Conservation (phyloP, 2,113 vertebrate species). For the Zingel zingel region DNA sequence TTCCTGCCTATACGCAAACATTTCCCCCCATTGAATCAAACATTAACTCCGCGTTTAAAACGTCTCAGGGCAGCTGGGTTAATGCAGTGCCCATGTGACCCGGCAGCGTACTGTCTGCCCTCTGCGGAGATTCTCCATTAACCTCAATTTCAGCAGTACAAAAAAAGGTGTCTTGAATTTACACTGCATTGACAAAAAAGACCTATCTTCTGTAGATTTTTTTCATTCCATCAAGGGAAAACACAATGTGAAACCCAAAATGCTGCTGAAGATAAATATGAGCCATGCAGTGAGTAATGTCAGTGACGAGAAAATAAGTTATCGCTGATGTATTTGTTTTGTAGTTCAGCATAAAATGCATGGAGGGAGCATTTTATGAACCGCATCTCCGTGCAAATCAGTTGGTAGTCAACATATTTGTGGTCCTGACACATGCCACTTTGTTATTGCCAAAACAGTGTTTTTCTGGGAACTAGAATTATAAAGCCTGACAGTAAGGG, state of each 20-base stretch:
- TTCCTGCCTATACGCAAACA: not conserved
- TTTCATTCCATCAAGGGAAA: conserved; percentile 22
- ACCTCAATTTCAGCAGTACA: conserved; percentile 2
- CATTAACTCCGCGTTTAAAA: conserved; percentile 28
- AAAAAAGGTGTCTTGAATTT: conserved; percentile 5
- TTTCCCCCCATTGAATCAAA: conserved; percentile 11
- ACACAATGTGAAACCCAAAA: not conserved
- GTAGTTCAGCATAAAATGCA: conserved; percentile 14
- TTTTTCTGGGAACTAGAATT: not conserved
- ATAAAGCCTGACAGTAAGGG: conserved; percentile 12
- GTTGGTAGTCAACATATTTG: conserved; percentile 38
- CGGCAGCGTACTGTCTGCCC: not conserved
- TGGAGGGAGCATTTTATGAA: conserved; percentile 34
- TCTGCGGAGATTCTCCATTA: conserved; percentile 29
- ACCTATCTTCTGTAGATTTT: not conserved
- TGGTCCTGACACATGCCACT: conserved; percentile 37
- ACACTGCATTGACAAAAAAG: not conserved
- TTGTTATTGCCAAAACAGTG: conserved; percentile 29
- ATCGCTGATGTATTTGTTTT: conserved; percentile 8
- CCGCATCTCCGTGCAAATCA: conserved; percentile 36
- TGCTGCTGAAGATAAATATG: conserved; percentile 1
- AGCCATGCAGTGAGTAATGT: conserved; percentile 3
- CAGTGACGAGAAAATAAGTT: conserved; percentile 25
- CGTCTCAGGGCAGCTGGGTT: conserved; percentile 25
- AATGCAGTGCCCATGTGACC: conserved; percentile 18